A percentile compares a stretch with the other conserved stretches of the same genome.
Conservation (phyloP, 23 tunicate species). For the Ciona savignyi region DNA sequence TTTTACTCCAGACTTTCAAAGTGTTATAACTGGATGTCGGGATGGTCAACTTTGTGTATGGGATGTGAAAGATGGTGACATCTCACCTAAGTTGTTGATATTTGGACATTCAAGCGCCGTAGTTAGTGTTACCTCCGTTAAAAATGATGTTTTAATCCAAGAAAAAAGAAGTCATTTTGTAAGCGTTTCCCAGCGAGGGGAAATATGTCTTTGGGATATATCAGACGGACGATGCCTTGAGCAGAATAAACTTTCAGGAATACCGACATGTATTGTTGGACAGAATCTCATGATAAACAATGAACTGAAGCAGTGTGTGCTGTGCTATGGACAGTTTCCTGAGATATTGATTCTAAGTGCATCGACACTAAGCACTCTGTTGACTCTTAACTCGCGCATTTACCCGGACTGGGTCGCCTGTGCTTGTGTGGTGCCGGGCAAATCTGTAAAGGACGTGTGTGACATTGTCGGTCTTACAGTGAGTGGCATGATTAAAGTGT, state of each 20-base stretch:
- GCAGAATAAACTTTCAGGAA: slow-evolving; percentile 53
- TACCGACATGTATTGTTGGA: slow-evolving; percentile 39
- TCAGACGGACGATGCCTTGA: slow-evolving; percentile 74
- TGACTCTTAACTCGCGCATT: slow-evolving; percentile 57
- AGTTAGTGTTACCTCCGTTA: slow-evolving; percentile 26
- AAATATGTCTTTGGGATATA: slow-evolving; percentile 74
- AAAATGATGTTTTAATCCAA: not conserved
- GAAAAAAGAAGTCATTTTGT: slow-evolving; percentile 17
- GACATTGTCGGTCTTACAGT: slow-evolving; percentile 59
- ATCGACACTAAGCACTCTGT: slow-evolving; percentile 22
- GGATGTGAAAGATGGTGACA: slow-evolving; percentile 16
- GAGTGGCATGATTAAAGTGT: slow-evolving; percentile 80
- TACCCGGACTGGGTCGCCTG: slow-evolving; percentile 83
- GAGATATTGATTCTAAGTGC: slow-evolving; percentile 64
- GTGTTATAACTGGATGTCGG: slow-evolving; percentile 69
- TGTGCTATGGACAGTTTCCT: slow-evolving; percentile 76
- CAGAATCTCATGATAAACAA: slow-evolving; percentile 19
- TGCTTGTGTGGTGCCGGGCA: slow-evolving; percentile 23
- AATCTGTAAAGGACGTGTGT: not conserved
- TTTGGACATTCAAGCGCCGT: slow-evolving; percentile 79
- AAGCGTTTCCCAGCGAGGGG: slow-evolving; percentile 62
- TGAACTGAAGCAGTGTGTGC: slow-evolving; percentile 33
- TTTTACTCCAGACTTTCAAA: slow-evolving; percentile 34
- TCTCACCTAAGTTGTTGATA: slow-evolving; percentile 45
- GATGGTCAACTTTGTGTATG: slow-evolving; percentile 88